Evolutionary conservation across 2,797 vertebrate species (phyloP), one percentile per base, ranked within the genome.

Genomic region (Xenopus petersii): DNA sequence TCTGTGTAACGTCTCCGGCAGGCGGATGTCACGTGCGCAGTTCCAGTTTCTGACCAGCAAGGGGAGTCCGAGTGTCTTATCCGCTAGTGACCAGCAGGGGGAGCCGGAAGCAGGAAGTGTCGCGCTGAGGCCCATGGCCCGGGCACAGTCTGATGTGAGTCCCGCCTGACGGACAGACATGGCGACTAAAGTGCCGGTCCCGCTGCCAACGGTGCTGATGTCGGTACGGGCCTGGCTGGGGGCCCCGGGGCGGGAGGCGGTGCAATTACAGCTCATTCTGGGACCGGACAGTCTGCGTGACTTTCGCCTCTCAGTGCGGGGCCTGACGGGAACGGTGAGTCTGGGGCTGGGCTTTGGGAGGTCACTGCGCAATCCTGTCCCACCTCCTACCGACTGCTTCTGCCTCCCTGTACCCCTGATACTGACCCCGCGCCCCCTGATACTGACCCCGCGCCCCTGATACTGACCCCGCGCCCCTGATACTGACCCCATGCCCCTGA

Each of bases 261-360:
- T 94, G 36, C 93, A 91, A 74, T 91, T 98, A 70, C 95, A 95
- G 83, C 92, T 96, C 73, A 92, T 92, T 75, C 92, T 93, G 87
- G 89, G 92, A 84, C 86, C 90, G 69, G 90, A 87, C 77, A 92
- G 91, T 49, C 90, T 92, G 73, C 93, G 93, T 86, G 91, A 93
- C 83, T 94, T 95, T 91, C 91, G 92, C 16, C 90, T 95, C 80
- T 82, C 88, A 33, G 82, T 94, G 51, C 86, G 89, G 49, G 56
- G 82, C 60, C 77, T 48, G 85, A 83, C 5, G 89, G 87, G 56
- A 80, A 82, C 89, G 91, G 21, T 21, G 21, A 21, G 21, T 21
- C 21, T 21, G 21, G 21, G 82, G 92, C 21, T 1, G 1, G 21
- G 21, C 21, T 21, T 21, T 21, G 21, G 21, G 21, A n/a, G n/a